Evolutionary conservation across 1,140 invertebrate species (phyloP), one percentile per base, ranked within the genome.

Genomic region (Onthophagus taurus): DNA sequence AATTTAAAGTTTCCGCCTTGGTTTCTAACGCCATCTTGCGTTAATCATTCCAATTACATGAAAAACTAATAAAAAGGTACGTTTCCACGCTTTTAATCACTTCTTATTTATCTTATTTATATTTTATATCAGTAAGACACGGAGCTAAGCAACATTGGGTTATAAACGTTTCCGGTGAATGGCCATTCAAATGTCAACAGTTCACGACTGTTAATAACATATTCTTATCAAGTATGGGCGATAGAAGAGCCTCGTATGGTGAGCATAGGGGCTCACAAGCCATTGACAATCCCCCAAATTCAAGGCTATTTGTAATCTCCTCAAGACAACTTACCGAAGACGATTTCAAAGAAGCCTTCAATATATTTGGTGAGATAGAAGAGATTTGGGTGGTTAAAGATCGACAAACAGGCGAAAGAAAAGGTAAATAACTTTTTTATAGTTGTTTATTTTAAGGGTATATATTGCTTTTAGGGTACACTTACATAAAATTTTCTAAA

Each of bases 331-430:
- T 88, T 24, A 78, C 75, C 12, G 87, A 91, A 63, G 80, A 87
- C 43, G 83, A 89, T 52, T 80, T 92, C 42, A 70, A 79, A 46
- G 75, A 81, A 34, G 72, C 75, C 4, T 95, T 95, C 63, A 75
- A 79, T 29, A 77, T 78, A 48, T 92, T 79, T 67, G 91, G 91
- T 11, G 75, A 73, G 20, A 85, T 95, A 36, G 85, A 92, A 65
- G 86, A 93, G 65, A 75, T 94, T 20, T 87, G 85, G 78, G 79
- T 92, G 51, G 85, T 93, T 5, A 88, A 83, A 68, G 86, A 93
- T 60, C 80, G 84, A 24, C 74, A 69, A 31, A 83, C 86, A 23
- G 85, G 87, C 31, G 86, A 90, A 59, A 80, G 83, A 52, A 93
- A 92, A 79, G 90, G 90, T 80, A 69, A 59, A 39, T 13, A 37